These are phyloP conservation scores for Rhinogobio ventralis DNA, from an alignment of 2,797 vertebrate genomes.

Conservation along the genomic window DNA sequence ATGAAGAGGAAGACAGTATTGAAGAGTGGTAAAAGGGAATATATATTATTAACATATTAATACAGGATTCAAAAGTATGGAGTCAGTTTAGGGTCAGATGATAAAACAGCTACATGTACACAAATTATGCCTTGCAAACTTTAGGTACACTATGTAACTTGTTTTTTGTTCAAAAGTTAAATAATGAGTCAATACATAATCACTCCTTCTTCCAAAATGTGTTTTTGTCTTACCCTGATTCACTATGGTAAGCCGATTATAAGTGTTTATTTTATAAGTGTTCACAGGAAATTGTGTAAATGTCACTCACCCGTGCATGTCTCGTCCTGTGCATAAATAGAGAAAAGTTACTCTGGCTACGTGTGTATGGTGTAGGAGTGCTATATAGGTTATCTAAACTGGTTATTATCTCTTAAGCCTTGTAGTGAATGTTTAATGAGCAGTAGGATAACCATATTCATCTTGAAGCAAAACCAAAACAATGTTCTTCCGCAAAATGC, in stretches of 20 bases:
- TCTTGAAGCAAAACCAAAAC: too few relatives aligned
- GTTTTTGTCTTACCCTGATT: not conserved
- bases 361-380: not conserved
- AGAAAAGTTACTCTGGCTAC: not conserved
- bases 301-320: not conserved
- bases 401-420: not conserved
- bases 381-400: not conserved
- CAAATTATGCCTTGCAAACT: not conserved
- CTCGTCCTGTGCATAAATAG: not conserved
- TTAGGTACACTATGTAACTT: too few relatives aligned
- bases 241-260: not conserved
- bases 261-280: not conserved
- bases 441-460: too few relatives aligned
- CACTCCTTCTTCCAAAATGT: not conserved
- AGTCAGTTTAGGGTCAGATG: not conserved
- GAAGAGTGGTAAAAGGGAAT: not conserved
- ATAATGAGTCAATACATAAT: not conserved
- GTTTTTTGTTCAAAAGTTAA: not conserved
- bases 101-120: not conserved
- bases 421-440: too few relatives aligned
- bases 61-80: conserved; percentile 18
- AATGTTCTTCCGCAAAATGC: not conserved
- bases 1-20: not conserved
- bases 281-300: not conserved
- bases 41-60: not conserved